A percentile compares a stretch with the other conserved stretches of the same genome.
Evolutionary conservation across 1,140 invertebrate species (phyloP).

Genomic region (Pogonomyrmex barbatus): DNA sequence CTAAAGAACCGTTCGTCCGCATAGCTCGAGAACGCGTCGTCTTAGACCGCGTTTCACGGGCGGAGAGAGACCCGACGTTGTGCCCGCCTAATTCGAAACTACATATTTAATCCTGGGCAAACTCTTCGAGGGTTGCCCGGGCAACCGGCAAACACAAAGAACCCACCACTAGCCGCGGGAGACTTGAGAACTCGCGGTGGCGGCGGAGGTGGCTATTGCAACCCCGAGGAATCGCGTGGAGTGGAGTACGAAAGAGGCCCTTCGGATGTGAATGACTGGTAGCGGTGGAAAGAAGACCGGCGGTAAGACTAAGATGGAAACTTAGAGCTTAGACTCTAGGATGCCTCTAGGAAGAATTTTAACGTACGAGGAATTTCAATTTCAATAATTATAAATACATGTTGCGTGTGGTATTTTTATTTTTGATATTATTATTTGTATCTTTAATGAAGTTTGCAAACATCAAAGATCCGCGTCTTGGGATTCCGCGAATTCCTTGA

Average conservation of each 20-base stretch:
- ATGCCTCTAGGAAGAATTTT: neutral
- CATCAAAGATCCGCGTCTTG: neutral
- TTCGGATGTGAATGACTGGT: slow-evolving; percentile 6
- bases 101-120: slow-evolving; percentile 85
- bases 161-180: slow-evolving; percentile 71
- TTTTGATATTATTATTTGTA: neutral
- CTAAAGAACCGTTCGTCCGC: slow-evolving; percentile 39
- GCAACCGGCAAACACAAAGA: slow-evolving; percentile 78
- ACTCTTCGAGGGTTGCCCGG: slow-evolving; percentile 77
- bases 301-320: neutral
- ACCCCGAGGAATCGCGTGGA: slow-evolving; percentile 70
- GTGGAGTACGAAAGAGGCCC: slow-evolving; percentile 57
- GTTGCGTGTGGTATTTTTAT: neutral
- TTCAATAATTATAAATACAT: neutral
- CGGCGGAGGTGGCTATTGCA: slow-evolving; percentile 17
- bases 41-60: slow-evolving; percentile 48
- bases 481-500: neutral
- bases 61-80: slow-evolving; percentile 66
- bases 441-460: neutral
- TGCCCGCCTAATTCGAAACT: slow-evolving; percentile 83
- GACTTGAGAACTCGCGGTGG: slow-evolving; percentile 73
- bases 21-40: slow-evolving; percentile 36
- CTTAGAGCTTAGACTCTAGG: neutral
- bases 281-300: neutral
- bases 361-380: neutral